phyloP scores from a whole-genome alignment of 2,113 vertebrate species.

The Pseudopipra pipra region DNA sequence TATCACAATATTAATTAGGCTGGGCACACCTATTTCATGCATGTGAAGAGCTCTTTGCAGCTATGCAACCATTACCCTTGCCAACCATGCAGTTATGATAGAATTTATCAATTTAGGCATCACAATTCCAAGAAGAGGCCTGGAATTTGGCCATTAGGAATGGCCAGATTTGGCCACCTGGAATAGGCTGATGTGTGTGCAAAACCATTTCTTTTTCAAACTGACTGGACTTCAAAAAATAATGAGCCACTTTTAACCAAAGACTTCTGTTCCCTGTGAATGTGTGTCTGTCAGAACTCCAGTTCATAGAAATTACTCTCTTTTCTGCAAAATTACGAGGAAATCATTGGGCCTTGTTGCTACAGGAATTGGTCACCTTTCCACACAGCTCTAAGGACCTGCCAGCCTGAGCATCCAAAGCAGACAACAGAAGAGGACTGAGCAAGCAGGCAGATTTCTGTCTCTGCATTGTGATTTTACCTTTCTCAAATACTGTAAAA shows the following conservation, averaged over 20 bases:
- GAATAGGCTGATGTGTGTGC: background rate
- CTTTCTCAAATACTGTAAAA: background rate
- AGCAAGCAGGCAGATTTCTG: background rate
- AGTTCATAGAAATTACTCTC: background rate
- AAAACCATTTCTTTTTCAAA: background rate
- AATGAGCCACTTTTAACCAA: background rate
- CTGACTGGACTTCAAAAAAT: background rate
- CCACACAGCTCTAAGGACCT: background rate
- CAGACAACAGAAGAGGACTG: background rate
- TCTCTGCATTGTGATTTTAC: background rate
- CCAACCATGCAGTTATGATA: background rate
- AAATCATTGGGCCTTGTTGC: background rate
- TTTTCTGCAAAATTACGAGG: background rate
- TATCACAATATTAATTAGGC: background rate
- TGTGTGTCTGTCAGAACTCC: background rate
- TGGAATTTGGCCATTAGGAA: background rate
- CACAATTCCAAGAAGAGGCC: background rate
- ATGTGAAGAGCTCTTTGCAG: background rate
- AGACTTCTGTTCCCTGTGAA: background rate
- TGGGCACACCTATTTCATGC: background rate
- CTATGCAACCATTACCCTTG: background rate
- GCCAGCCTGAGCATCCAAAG: background rate
- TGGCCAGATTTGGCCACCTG: too few relatives aligned
- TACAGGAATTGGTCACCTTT: background rate
- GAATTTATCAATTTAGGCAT: background rate